Percentiles rank a stretch among this genome's conserved stretches.
Conservation (phyloP, 2,113 vertebrate species). For the Tragelaphus scriptus region DNA sequence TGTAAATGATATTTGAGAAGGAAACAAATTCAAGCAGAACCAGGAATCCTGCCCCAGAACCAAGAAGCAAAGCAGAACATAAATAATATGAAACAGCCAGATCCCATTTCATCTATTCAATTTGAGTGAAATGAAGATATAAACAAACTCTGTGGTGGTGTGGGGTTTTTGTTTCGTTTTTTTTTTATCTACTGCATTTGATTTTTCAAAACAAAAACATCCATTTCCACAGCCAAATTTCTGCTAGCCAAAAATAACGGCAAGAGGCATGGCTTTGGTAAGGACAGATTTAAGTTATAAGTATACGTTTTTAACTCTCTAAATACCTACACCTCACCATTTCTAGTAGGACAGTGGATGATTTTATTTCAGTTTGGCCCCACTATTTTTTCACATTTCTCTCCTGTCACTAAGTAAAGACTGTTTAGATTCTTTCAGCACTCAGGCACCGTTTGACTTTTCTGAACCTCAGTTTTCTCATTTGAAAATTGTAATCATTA, state of each 20-base stretch:
- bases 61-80: slow-evolving; percentile 64
- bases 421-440: neutral
- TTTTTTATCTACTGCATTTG: slow-evolving; percentile 60
- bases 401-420: neutral
- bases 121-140: slow-evolving; percentile 62
- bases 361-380: neutral
- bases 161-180: neutral
- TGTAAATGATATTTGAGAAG: slow-evolving; percentile 47
- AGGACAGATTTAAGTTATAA: slow-evolving; percentile 37
- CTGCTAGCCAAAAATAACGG: slow-evolving; percentile 46
- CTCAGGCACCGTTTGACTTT: neutral
- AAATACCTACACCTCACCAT: neutral
- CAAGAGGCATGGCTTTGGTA: slow-evolving; percentile 30
- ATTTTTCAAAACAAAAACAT: slow-evolving; percentile 69
- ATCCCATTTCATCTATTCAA: slow-evolving; percentile 54
- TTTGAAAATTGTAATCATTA: slow-evolving; percentile 11
- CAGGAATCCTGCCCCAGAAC: slow-evolving; percentile 43
- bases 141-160: slow-evolving; percentile 55
- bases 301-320: neutral
- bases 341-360: neutral
- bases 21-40: slow-evolving; percentile 55
- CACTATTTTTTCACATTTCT: slow-evolving; percentile 17
- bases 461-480: slow-evolving; percentile 19
- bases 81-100: slow-evolving; percentile 67
- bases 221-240: slow-evolving; percentile 49